These are phyloP conservation scores for Athene noctua DNA, from an alignment of 2,113 vertebrate genomes.

Conservation along the genomic window DNA sequence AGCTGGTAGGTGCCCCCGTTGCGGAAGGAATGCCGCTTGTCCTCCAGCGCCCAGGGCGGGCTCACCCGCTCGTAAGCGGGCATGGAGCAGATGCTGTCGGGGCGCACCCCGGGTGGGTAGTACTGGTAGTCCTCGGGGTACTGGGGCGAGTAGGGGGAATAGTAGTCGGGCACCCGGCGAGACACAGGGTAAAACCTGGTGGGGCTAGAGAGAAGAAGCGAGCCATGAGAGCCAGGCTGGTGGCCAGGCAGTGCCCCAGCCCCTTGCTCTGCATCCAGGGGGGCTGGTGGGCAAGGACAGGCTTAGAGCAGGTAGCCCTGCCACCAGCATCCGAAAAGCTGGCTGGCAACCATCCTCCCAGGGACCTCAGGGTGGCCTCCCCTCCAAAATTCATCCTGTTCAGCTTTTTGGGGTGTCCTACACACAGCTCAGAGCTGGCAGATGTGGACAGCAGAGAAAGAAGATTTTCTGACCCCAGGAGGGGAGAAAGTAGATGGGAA, in stretches of 20 bases:
- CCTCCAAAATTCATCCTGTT: background rate
- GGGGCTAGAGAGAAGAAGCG: conserved; percentile 71
- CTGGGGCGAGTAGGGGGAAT: conserved; percentile 79
- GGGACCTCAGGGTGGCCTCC: background rate
- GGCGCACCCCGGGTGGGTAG: conserved; percentile 83
- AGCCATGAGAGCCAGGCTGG: background rate
- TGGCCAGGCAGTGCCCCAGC: accelerated
- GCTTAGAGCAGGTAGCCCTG: accelerated
- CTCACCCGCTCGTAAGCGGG: conserved; percentile 83
- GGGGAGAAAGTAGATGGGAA: accelerated
- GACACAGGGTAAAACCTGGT: conserved; percentile 82
- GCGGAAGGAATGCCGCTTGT: conserved; percentile 84
- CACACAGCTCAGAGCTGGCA: background rate
- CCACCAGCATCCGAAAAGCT: accelerated
- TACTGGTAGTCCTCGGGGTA: conserved; percentile 88
- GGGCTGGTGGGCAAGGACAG: background rate
- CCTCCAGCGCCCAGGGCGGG: conserved; percentile 82
- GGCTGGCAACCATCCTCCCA: background rate
- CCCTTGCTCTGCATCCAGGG: accelerated
- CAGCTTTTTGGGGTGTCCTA: accelerated
- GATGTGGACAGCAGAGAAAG: no score
- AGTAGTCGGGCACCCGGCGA: conserved; percentile 82
- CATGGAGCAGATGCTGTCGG: conserved; percentile 94
- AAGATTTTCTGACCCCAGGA: background rate
- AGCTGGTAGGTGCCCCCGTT: conserved; percentile 80